Evolutionary conservation across 2,113 vertebrate species (phyloP), one percentile per base, ranked within the genome.

Genomic region (Neogobius melanostomus): DNA sequence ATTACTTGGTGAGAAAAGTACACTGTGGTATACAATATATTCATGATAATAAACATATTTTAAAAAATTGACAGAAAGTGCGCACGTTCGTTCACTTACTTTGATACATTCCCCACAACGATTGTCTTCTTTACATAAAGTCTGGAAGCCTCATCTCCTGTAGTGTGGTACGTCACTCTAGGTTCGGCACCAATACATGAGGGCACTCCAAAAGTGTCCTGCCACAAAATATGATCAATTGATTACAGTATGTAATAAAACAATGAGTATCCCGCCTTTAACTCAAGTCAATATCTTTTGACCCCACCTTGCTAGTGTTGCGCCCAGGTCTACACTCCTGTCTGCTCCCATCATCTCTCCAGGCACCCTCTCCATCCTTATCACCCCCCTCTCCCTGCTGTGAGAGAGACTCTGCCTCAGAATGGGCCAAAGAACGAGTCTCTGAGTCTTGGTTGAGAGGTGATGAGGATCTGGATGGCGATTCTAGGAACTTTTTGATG

Each of bases 91-190:
- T 28, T 65, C 10, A 75, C 87, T 69, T 90, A 99, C 98, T 98
- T 99, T 75, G 97, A 99, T 53, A 99, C 97, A 44, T 99, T 99
- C 79, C 98, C 98, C 72, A 99, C 96, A 59, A 99, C 96, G 74
- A 99, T 98, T 7, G 96, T 99, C 94, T 99, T 99, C 94, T 99
- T 99, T 71, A 95, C 92, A 81, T 96, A 98, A 46, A 98, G 95
- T 46, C 96, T 93, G 28, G 95, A 97, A 42, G 95, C 93, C 72
- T 99, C 97, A 11, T 96, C 96, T 69, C 91, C 94, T 15, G 92
- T 88, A 2, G 90, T 81, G 85, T 95, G 93, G 77, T 93, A 94
- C 1, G 92, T 87, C 74, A 93, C 92, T 84, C 92, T 94, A 44
- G 93, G 94, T 70, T 95, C 95, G 78, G 85, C 79, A 75, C 93